Base-by-base conservation (phyloP, 2,113 vertebrate genomes). In the Haemorhous mexicanus region DNA sequence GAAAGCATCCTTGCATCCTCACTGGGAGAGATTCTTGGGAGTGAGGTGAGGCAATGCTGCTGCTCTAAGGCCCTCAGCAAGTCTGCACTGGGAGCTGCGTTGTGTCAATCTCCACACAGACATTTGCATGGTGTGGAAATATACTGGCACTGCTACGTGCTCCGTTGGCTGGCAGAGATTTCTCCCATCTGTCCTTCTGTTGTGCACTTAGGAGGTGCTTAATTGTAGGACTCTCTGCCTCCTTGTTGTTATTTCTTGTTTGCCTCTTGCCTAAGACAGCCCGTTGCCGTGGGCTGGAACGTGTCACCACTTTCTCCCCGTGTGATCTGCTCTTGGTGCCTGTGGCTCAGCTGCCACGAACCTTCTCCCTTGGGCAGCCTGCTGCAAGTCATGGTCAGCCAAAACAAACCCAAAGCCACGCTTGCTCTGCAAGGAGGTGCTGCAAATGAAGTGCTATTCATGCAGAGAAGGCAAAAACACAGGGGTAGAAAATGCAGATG, bases 291-390 rank as follows among this genome's bases (percentile, higher is more conserved):
- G 20, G 74, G 21, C 56, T 84, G 58, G 47, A 61, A 44, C 2
- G 20, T 33, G 24, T n/a, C 50, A 59, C 30, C 18, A 6, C 37
- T 87, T 88, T 93, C 37, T 87, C 53, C 44, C n/a, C 6, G 0
- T 1, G 2, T 2, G 2, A 37, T 72, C 49, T 32, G 18, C 32
- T 64, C 27, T 30, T 72, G 0, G 0, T 70, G 47, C 39, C 47
- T 26, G 4, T 3, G 47, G n/a, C 20, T 90, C 37, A 8, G 10
- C 35, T 81, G 61, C 66, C 47, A 47, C 0, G 0, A 56, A 33
- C 19, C 39, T 56, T 63, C 52, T 47, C 4, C 6, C 33, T 19
- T 11, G 30, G 84, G 73, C 53, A 79, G 44, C 46, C 26, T 53
- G 32, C 59, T 83, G 46, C 67, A 63, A 93, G 33, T 43, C 5